These are phyloP conservation scores for Sylvietta virens DNA, from an alignment of 2,113 vertebrate genomes.

Conservation along the genomic window DNA sequence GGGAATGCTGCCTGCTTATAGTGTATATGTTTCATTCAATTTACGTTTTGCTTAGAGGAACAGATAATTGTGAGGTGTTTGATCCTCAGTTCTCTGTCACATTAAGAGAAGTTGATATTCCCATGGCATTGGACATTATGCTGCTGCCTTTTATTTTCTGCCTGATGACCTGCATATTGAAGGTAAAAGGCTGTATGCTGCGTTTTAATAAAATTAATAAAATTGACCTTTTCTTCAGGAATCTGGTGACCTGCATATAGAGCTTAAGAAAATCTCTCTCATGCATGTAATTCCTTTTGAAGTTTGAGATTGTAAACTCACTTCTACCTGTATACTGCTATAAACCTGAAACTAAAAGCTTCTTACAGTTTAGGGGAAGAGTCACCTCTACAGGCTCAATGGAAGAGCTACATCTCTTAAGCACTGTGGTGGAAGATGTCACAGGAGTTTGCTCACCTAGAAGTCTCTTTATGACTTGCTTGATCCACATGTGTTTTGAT, in stretches of 20 bases:
- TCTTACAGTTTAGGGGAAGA: background rate
- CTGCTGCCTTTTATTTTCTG: background rate
- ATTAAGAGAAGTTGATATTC: background rate
- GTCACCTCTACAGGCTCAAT: accelerated
- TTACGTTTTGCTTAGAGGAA: background rate
- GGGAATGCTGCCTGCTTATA: background rate
- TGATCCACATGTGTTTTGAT: background rate
- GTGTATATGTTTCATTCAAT: background rate
- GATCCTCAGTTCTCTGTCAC: background rate
- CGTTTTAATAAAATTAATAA: background rate
- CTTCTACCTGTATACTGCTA: background rate
- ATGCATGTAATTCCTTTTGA: background rate
- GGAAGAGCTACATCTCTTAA: background rate
- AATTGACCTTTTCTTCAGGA: background rate
- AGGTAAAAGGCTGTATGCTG: background rate
- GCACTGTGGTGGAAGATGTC: background rate
- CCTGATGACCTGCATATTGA: background rate
- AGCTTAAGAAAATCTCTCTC: background rate
- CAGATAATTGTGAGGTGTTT: background rate
- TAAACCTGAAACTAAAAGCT: background rate
- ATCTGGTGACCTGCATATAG: background rate
- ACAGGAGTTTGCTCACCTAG: background rate
- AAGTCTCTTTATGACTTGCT: background rate
- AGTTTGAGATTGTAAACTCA: background rate
- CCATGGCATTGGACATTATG: background rate